A percentile compares a stretch with the other conserved stretches of the same genome.
Evolutionary conservation across 2,888 invertebrate genomes (phyloP).

Genomic region (Euspilapteryx auroguttella): DNA sequence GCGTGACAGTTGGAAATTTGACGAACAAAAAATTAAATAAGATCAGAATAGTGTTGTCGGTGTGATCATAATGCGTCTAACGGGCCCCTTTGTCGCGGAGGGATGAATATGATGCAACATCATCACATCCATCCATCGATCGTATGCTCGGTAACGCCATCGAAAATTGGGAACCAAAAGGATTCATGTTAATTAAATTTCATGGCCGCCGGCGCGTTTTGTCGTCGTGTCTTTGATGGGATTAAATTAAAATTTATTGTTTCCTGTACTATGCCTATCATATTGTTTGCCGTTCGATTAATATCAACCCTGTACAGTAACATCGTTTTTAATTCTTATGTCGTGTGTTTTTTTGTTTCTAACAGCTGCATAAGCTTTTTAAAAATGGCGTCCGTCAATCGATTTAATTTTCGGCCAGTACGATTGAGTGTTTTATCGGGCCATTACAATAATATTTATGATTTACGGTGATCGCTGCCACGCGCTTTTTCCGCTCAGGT

Average conservation of each 20-base stretch:
- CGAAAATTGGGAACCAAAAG: constrained; percentile 29
- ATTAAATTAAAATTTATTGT: constrained; percentile 3
- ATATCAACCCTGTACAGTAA: too few species aligned
- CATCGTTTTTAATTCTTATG: too few species aligned
- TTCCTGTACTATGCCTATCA: too few species aligned
- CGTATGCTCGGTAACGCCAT: constrained; percentile 15
- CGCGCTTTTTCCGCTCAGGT: constrained; percentile 36
- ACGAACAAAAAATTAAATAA: too few species aligned
- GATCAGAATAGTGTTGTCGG: too few species aligned
- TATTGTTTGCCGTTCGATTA: too few species aligned
- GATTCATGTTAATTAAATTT: constrained; percentile 19
- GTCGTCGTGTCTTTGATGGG: constrained; percentile 2
- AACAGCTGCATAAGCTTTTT: too few species aligned
- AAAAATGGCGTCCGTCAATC: too few species aligned
- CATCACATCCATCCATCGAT: constrained; percentile 24
- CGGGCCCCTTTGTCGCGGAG: constrained; percentile 35
- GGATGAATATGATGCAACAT: constrained; percentile 26
- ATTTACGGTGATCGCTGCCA: constrained; percentile 10
- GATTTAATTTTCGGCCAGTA: constrained; percentile 9
- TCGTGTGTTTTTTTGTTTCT: too few species aligned
- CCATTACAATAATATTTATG: constrained; percentile 4
- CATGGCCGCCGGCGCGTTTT: constrained; percentile 3
- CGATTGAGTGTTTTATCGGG: constrained; percentile 5
- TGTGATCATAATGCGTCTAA: constrained; percentile 51
- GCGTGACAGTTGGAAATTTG: constrained; percentile 53